Conservation (phyloP, 2,797 vertebrate genomes). For the Dendrocincla fuliginosa region DNA sequence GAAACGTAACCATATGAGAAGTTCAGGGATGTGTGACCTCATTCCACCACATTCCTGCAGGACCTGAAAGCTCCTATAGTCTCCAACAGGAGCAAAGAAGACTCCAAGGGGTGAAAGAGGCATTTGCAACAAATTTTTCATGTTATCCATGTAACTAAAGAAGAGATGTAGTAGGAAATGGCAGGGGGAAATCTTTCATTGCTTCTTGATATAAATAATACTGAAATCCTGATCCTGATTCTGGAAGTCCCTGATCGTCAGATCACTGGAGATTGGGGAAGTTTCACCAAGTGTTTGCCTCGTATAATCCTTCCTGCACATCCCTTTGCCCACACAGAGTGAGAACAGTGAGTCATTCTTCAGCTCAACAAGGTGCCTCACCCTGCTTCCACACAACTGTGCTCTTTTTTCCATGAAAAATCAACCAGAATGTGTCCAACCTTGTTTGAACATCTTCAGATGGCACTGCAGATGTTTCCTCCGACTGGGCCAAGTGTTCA, state of each 20-base stretch:
- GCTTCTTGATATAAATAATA: not conserved
- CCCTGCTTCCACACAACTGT: not conserved
- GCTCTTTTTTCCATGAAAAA: not conserved
- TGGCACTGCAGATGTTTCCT: not conserved
- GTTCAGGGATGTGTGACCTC: not conserved
- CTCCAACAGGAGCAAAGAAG: not conserved
- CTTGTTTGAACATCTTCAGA: not conserved
- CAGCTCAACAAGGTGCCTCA: not conserved
- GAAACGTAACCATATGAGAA: not conserved
- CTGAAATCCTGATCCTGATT: no score
- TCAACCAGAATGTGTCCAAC: not conserved
- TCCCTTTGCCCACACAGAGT: not conserved
- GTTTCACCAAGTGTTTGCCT: not conserved
- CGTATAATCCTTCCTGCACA: not conserved
- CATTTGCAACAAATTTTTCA: not conserved
- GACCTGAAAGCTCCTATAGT: not conserved
- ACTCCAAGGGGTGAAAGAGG: not conserved
- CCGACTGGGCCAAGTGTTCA: not conserved
- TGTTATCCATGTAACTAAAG: not conserved
- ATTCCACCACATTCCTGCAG: not conserved
- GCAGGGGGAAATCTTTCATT: accelerated
- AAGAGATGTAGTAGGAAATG: not conserved
- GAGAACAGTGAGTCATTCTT: not conserved
- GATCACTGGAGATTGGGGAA: accelerated
- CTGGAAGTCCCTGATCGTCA: not conserved